Evolutionary conservation across 1,140 invertebrate species (phyloP).

Genomic region (Batillaria attramentaria): DNA sequence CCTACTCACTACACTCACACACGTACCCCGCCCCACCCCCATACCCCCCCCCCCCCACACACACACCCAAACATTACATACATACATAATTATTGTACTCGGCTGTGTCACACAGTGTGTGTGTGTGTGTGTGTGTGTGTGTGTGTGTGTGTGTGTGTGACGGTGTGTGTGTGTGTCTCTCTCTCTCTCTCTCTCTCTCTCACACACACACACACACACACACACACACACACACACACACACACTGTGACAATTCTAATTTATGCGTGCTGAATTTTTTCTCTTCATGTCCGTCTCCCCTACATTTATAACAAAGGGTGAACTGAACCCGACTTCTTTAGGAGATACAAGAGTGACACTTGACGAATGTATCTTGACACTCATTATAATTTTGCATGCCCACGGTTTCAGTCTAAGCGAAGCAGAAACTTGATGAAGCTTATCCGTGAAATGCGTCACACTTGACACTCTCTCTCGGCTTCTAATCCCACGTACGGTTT

Average conservation of each 20-base stretch:
- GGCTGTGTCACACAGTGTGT: background rate
- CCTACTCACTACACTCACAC: background rate
- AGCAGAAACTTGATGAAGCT: too few species aligned
- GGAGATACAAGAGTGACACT: background rate
- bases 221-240: background rate
- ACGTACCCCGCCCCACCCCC: background rate
- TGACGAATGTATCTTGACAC: background rate
- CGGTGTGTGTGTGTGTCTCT: background rate
- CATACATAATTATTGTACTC: background rate
- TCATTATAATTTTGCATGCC: background rate
- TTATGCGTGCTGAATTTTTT: background rate
- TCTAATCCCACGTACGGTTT: too few species aligned
- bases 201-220: too few species aligned
- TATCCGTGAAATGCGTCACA: too few species aligned
- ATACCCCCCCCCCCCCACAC: background rate
- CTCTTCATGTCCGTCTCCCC: background rate
- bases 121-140: background rate
- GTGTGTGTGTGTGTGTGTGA: background rate
- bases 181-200: slow-evolving; percentile 2
- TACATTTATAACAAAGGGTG: background rate
- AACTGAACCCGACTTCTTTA: background rate
- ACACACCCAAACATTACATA: background rate
- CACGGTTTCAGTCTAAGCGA: background rate
- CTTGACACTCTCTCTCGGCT: too few species aligned
- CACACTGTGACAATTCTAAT: background rate